A percentile compares a stretch with the other conserved stretches of the same genome.
Evolutionary conservation across 2,113 vertebrate species (phyloP).

Genomic region (Ia io): DNA sequence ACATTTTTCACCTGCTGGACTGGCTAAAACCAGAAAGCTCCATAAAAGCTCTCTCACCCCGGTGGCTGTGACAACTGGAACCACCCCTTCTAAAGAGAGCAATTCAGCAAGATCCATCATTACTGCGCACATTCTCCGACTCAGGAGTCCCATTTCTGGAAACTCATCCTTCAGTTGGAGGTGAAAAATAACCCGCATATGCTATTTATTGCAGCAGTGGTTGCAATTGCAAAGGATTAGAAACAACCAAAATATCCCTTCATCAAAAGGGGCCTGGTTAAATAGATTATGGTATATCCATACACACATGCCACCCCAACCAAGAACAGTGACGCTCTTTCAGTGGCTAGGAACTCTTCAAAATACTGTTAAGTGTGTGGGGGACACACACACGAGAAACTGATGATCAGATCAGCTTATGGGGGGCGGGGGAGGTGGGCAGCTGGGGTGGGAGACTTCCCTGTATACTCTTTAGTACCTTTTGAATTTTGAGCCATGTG

Average conservation of each 20-base stretch:
- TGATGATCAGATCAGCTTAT: background rate
- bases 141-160: background rate
- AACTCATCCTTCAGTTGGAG: background rate
- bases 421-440: too few relatives aligned
- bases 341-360: background rate
- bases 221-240: background rate
- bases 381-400: fast-evolving
- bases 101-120: background rate
- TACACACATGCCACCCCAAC: background rate
- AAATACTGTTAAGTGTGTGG: background rate
- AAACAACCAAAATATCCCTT: background rate
- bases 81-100: background rate
- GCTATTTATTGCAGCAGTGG: background rate
- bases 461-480: background rate
- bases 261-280: background rate
- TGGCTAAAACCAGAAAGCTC: background rate
- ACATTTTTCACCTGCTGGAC: background rate
- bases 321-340: background rate
- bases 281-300: background rate
- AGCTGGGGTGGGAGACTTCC: background rate
- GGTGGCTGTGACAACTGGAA: background rate
- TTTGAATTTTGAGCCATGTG: background rate
- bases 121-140: background rate
- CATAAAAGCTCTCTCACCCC: background rate
- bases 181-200: background rate